Evolutionary conservation across 2,113 vertebrate genomes (phyloP).

Genomic region (Amblyornis subalaris): DNA sequence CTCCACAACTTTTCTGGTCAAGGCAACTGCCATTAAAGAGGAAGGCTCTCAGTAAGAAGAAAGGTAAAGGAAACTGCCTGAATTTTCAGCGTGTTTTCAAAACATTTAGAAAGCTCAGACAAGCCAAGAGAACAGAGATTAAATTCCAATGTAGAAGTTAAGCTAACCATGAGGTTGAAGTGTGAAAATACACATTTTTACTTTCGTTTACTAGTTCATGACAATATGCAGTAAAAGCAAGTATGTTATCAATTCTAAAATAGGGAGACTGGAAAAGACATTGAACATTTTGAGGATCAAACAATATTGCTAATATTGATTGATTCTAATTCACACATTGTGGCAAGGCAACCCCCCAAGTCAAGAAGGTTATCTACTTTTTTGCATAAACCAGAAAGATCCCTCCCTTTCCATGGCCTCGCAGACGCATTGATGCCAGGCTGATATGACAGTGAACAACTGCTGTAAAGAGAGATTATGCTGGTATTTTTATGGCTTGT

Average conservation of each 20-base stretch:
- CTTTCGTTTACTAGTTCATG: not conserved
- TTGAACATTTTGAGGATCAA: not conserved
- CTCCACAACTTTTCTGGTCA: not conserved
- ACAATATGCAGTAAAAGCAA: not conserved
- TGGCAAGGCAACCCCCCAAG: too few species aligned
- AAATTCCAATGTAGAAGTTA: not conserved
- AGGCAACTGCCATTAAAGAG: not conserved
- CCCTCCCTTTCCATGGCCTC: too few species aligned
- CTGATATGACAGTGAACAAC: too few species aligned
- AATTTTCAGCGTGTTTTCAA: not conserved
- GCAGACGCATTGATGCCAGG: too few species aligned
- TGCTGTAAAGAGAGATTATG: too few species aligned
- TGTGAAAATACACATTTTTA: not conserved
- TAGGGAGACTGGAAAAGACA: not conserved
- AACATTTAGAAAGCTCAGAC: not conserved
- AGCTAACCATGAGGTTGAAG: not conserved
- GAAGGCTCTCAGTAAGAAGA: not conserved
- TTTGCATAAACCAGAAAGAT: too few species aligned
- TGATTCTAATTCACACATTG: not conserved
- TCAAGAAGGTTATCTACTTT: too few species aligned
- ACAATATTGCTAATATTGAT: not conserved
- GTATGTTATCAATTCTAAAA: not conserved
- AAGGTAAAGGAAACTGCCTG: not conserved
- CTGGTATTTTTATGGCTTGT: too few species aligned
- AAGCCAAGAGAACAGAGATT: not conserved